phyloP scores from a whole-genome alignment of 2,113 vertebrate species.

The Onychostruthus taczanowskii region DNA sequence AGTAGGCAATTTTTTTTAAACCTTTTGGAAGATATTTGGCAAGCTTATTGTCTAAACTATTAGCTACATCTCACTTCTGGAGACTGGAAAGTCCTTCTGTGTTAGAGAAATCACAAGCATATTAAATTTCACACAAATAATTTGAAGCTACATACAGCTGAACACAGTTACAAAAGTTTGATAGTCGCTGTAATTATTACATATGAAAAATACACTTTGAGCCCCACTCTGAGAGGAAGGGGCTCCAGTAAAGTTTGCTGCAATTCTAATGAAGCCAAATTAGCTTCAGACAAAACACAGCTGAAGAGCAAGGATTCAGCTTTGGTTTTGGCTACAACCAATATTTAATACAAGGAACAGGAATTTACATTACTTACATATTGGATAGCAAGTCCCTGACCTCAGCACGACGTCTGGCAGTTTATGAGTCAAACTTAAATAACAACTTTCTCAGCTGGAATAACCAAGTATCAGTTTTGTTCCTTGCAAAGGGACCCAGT shows the following conservation, averaged over 20 bases:
- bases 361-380: constrained; percentile 55
- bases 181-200: background rate
- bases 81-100: background rate
- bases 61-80: background rate
- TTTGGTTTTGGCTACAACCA: constrained; percentile 30
- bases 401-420: background rate
- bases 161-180: constrained; percentile 34
- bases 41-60: background rate
- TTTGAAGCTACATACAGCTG: constrained; percentile 35
- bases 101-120: constrained; percentile 16
- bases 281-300: constrained; percentile 35
- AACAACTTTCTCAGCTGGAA: background rate
- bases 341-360: constrained; percentile 23
- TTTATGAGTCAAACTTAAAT: background rate
- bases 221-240: background rate
- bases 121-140: constrained; percentile 17
- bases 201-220: constrained; percentile 34
- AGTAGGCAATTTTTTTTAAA: background rate
- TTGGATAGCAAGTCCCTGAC: background rate
- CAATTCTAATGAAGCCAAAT: constrained; percentile 22
- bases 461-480: constrained; percentile 34
- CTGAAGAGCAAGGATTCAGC: constrained; percentile 28
- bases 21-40: background rate
- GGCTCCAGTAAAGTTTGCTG: background rate
- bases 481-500: background rate